Evolutionary conservation across 30 jellyfish, hydroid and myxozoan genomes (phyloP).

Genomic region (Hydractinia symbiolongicarpus): DNA sequence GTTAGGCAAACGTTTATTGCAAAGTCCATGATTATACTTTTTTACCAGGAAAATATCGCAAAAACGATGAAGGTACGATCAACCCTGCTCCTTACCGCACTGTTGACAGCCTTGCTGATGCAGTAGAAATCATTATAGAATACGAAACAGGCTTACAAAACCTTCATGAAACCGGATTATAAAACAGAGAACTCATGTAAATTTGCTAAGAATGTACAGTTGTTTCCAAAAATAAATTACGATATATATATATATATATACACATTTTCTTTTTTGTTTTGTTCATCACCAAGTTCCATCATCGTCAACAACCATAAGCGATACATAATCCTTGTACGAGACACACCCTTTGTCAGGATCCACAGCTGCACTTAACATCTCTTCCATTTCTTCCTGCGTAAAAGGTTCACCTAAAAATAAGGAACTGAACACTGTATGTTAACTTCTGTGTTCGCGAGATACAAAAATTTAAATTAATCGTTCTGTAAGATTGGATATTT

Average conservation of each 20-base stretch:
- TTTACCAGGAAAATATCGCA: neutral
- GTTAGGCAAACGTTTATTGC: too few relatives aligned
- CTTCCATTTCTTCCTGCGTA: slow-evolving; percentile 89
- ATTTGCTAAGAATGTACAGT: too few relatives aligned
- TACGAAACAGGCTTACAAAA: neutral
- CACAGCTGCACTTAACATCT: slow-evolving; percentile 81
- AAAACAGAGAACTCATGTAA: too few relatives aligned
- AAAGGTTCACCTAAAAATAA: slow-evolving; percentile 64
- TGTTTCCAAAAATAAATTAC: too few relatives aligned
- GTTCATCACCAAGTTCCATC: neutral
- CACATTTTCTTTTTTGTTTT: neutral
- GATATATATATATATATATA: too few relatives aligned
- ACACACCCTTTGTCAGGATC: slow-evolving; percentile 88
- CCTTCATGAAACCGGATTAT: neutral
- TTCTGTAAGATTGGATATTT: neutral
- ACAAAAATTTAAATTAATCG: neutral
- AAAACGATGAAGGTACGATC: neutral
- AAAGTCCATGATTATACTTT: too few relatives aligned
- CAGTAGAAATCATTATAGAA: neutral
- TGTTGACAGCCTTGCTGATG: neutral
- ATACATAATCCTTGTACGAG: slow-evolving; percentile 67
- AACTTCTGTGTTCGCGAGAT: too few relatives aligned
- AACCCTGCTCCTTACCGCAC: neutral
- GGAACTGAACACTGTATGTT: too few relatives aligned
- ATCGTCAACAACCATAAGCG: slow-evolving; percentile 80